Evolutionary conservation across 2,797 vertebrate species (phyloP), one percentile per base, ranked within the genome.

Genomic region (Spea hammondii): DNA sequence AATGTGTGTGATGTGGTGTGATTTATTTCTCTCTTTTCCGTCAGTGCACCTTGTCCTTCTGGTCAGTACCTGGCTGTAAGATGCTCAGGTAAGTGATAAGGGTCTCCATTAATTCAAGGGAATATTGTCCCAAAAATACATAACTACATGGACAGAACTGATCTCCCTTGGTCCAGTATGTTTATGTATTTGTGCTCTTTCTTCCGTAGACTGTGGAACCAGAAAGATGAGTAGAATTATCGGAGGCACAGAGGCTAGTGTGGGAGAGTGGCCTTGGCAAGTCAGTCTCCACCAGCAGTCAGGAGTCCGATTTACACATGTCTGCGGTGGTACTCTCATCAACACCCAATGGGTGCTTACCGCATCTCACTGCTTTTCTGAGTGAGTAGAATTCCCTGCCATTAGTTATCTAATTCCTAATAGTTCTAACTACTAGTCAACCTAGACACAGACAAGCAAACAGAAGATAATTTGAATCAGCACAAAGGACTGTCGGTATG

Each of bases 221-320:
- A 83, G 89, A 80, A 84, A 84, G 4, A 84, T 87, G 60, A 89
- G 93, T 46, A 86, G 93, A 79, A 98, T 98, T 73, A 91, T 99
- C 4, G 96, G 95, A 1, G 97, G 97, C 6, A 89, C 14, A 0
- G 44, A 83, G 74, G 90, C 96, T 2, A 82, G 89, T 0, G 50
- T 54, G 48, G 95, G 87, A 73, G 91, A 91, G 49, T 97, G 94
- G 94, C 96, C 96, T 0, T 99, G 97, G 97, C 97, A 98, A 84
- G 73, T 94, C 59, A 94, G 95, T 0, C 91, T 98, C 51, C 93
- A 95, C 62, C 94, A 85, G 0, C 50, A 10, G 7, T 11, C 62
- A 8, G 53, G 55, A n/a, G 17, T 4, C 10, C 84, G 88, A n/a
- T 81, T 82, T 0, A 85, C 85, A 55, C 92, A 93, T 86, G 88